Evolutionary conservation across 1,140 invertebrate species (phyloP).

Genomic region (Ceratosolen fusciceps): DNA sequence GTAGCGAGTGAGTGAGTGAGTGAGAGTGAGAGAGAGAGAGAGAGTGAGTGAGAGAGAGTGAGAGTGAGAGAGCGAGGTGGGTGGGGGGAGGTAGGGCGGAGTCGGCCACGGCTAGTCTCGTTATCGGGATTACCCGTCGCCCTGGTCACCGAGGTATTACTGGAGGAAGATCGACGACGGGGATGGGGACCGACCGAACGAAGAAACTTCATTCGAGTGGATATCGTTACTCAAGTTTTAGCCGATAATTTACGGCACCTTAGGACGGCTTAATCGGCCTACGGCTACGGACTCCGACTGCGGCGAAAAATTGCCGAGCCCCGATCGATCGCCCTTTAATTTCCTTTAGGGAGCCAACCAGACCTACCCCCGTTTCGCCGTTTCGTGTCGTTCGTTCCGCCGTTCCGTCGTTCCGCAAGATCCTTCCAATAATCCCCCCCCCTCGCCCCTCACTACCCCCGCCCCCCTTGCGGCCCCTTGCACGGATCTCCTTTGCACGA

Average conservation of each 20-base stretch:
- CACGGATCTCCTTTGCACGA: neutral
- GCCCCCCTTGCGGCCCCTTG: no score
- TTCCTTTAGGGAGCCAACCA: neutral
- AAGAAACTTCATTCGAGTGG: conserved; percentile 65
- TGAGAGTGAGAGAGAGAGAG: no score
- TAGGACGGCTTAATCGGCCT: conserved; percentile 29
- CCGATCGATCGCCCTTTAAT: neutral
- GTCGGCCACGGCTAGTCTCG: neutral
- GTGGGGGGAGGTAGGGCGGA: no score
- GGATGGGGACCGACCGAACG: conserved; percentile 25
- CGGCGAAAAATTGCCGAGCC: neutral
- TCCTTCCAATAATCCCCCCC: no score
- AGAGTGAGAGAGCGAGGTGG: no score
- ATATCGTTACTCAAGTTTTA: conserved; percentile 62
- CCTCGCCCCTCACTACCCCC: no score
- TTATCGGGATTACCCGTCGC: conserved; percentile 33
- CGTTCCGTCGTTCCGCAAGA: no score
- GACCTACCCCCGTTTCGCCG: no score
- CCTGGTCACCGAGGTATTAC: neutral
- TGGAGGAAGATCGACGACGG: neutral
- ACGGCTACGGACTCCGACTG: neutral
- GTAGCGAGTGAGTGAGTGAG: no score
- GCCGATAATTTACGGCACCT: conserved; percentile 54
- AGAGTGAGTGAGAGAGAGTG: no score
- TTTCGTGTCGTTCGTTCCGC: no score